phyloP scores from a whole-genome alignment of 2,113 vertebrate species.

The Perccottus glenii region DNA sequence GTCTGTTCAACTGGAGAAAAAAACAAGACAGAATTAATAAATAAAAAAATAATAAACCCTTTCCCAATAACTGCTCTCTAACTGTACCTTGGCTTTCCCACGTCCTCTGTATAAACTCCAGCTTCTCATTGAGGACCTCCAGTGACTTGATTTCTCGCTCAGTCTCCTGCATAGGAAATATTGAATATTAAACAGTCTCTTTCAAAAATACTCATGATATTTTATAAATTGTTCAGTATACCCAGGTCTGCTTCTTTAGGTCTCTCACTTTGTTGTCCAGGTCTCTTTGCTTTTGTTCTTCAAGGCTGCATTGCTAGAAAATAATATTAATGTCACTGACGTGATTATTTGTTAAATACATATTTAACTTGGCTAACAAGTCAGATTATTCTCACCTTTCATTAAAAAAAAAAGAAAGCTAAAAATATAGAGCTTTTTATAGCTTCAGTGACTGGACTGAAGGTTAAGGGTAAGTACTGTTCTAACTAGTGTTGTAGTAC shows the following conservation, averaged over 20 bases:
- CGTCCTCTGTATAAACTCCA: conserved; percentile 86
- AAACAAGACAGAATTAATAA: neutral
- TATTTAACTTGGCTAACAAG: no score
- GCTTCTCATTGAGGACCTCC: conserved; percentile 86
- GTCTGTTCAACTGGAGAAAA: conserved; percentile 79
- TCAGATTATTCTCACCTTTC: no score
- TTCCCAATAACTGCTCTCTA: neutral
- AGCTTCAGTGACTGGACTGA: no score
- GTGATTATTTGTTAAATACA: no score
- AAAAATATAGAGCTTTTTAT: no score
- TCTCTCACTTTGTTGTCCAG: conserved; percentile 81
- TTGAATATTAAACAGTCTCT: neutral
- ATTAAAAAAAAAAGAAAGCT: no score
- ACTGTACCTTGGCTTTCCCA: conserved; percentile 80
- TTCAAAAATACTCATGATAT: neutral
- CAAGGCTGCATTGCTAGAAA: conserved; percentile 47
- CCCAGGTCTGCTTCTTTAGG: conserved; percentile 81
- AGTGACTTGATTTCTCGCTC: conserved; percentile 87
- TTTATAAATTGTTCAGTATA: conserved; percentile 62
- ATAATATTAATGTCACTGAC: neutral
- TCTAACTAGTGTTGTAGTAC: no score
- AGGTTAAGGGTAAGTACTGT: no score
- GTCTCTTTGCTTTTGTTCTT: conserved; percentile 79
- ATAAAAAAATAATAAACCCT: neutral
- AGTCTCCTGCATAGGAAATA: conserved; percentile 74